Evolutionary conservation across 2,888 invertebrate species (phyloP), one percentile per base, ranked within the genome.

Genomic region (Julus scandinavius): DNA sequence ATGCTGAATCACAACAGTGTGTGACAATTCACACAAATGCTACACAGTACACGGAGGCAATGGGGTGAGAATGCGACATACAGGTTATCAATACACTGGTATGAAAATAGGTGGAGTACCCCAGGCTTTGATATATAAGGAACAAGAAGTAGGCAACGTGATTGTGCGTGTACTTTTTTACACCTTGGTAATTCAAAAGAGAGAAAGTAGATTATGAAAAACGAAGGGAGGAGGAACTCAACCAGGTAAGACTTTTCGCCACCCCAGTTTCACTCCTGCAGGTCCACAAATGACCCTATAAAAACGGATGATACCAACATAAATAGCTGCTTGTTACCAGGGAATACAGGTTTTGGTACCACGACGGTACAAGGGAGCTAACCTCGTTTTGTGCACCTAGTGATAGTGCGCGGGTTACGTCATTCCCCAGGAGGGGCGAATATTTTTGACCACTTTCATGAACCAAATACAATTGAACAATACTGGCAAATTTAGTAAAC

Each of bases 161-260:
- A 29, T 72, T 72, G 72, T 29, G 29, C 29, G 29, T 72, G 29
- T n/a, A 29, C 72, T 63, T 63, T 72, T 29, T 72, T 72, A 3
- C 72, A 72, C 72, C 72, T 72, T 72, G 29, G 1, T 29, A 72
- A 29, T 72, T 72, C 72, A 72, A 72, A 72, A 72, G 72, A 29
- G 72, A 29, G 72, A 72, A 72, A 72, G 72, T 72, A 72, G 72
- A 72, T 72, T 72, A 72, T 72, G 72, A 72, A 72, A 72, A 72
- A 29, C 29, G 72, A 11, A 72, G 63, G 72, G 72, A 72, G 72
- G 29, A 72, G 72, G 29, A 72, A 72, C 29, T 72, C 72, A 72
- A 29, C 29, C 72, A 72, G 72, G 72, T 72, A 72, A 72, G 72
- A 72, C 72, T 7, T 72, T 72, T 72, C 38, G 72, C 72, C 72